A percentile compares a stretch with the other conserved stretches of the same genome.
These are phyloP conservation scores for Drosophila nannoptera DNA, from an alignment of 1,140 invertebrate species.

Conservation along the genomic window DNA sequence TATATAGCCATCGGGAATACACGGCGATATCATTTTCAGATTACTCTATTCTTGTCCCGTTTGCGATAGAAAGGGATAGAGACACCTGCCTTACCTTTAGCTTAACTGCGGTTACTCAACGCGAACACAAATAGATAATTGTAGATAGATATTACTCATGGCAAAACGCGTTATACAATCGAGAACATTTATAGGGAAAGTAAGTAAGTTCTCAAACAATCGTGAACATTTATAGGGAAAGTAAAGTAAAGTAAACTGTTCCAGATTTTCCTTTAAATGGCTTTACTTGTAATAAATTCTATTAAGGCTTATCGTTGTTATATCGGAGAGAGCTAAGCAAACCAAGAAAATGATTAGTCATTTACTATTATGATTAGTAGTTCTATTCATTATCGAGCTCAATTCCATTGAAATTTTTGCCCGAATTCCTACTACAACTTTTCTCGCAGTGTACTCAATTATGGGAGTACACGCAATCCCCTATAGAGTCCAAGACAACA, in stretches of 20 bases:
- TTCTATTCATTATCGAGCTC: too few relatives aligned
- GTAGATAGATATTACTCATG: constrained; percentile 3
- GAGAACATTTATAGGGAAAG: too few relatives aligned
- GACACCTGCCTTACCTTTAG: constrained; percentile 8
- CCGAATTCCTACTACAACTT: neutral
- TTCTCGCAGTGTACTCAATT: neutral
- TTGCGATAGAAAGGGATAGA: constrained; percentile 15
- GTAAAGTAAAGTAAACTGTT: too few relatives aligned
- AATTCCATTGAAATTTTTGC: too few relatives aligned
- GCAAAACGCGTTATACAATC: neutral
- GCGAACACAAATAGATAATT: constrained; percentile 7
- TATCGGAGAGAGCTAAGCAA: too few relatives aligned
- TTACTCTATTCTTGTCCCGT: constrained; percentile 35
- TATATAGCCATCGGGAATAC: neutral
- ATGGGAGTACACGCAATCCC: constrained; percentile 45
- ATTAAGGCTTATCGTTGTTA: too few relatives aligned
- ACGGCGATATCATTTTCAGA: constrained; percentile 33
- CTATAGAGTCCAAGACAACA: constrained; percentile 36
- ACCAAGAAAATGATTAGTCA: too few relatives aligned
- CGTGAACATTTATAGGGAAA: too few relatives aligned
- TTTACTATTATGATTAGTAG: too few relatives aligned
- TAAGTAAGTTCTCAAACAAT: too few relatives aligned
- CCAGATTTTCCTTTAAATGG: too few relatives aligned
- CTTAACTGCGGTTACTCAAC: neutral
- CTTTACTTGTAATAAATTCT: too few relatives aligned